Evolutionary conservation across 1,140 invertebrate genomes (phyloP), one percentile per base, ranked within the genome.

Genomic region (Lutraria rhynchaena): DNA sequence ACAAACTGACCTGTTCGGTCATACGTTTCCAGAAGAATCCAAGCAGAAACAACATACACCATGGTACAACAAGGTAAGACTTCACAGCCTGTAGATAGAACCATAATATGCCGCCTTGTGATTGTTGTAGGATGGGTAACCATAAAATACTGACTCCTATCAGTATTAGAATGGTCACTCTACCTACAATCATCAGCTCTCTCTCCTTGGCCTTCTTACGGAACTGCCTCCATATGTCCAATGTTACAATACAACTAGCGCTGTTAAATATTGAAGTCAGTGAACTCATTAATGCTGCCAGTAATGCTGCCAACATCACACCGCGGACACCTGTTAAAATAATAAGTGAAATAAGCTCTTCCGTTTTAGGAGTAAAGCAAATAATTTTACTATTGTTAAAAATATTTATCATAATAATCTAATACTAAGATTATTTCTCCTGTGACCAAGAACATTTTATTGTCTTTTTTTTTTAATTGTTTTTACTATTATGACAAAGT

Each of bases 181-280:
- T 74, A 3, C 93, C 93, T 24, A 94, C 93, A 41, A 94, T 91
- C 84, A 94, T 91, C 22, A 93, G 87, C 74, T 94, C 93, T n/a
- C 83, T 85, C 31, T 70, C 71, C 24, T 49, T 55, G 2, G 73
- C 71, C 35, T 61, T 83, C 55, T 51, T 41, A 19, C 77, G 65
- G 57, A 81, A 60, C 57, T 71, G 61, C 11, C 89, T 17, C 83
- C 92, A 94, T 69, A 94, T 92, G 84, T 94, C 94, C 65, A 94
- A 92, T 0, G 94, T 94, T 82, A 94, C 94, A 60, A 94, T 93
- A 3, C 93, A 93, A n/a, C 93, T 93, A 46, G 92, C 92, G 33
- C 93, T 94, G 88, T 94, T 94, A 86, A 94, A 94, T 46, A 94
- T 93, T 9, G 93, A 94, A 7, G 94, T 94, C 35, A 94, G 86